Conservation (phyloP, 2,888 invertebrate genomes). For the Eutolmus rufibarbis region DNA sequence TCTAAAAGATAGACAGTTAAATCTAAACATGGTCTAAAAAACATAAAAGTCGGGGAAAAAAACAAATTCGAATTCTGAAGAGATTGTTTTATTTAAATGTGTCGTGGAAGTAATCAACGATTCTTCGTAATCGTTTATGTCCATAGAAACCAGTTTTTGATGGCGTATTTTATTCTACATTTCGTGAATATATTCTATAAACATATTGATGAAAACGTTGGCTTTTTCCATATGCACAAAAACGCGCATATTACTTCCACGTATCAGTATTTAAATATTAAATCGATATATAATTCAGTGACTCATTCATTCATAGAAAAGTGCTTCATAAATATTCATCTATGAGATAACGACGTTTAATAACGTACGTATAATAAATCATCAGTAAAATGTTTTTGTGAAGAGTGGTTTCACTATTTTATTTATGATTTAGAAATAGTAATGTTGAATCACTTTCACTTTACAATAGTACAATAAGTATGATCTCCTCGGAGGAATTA, state of each 20-base stretch:
- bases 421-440: background rate
- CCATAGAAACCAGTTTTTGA: background rate
- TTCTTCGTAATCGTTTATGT: background rate
- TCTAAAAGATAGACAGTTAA: too few relatives aligned
- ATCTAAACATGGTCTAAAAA: background rate
- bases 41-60: background rate
- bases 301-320: background rate
- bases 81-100: background rate
- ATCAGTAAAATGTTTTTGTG: background rate
- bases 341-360: background rate
- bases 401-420: background rate
- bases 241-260: background rate
- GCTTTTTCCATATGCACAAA: background rate
- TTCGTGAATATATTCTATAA: background rate
- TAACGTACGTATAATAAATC: background rate
- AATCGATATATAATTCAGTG: background rate
- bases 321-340: background rate
- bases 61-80: background rate
- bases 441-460: too few relatives aligned
- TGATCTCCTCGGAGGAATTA: too few relatives aligned
- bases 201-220: background rate
- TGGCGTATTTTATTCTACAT: background rate
- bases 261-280: background rate
- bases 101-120: background rate
- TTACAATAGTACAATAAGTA: too few relatives aligned